Percentiles rank a stretch among this genome's conserved stretches.
Conservation (phyloP, 2,113 vertebrate genomes). For the Meleagris gallopavo region DNA sequence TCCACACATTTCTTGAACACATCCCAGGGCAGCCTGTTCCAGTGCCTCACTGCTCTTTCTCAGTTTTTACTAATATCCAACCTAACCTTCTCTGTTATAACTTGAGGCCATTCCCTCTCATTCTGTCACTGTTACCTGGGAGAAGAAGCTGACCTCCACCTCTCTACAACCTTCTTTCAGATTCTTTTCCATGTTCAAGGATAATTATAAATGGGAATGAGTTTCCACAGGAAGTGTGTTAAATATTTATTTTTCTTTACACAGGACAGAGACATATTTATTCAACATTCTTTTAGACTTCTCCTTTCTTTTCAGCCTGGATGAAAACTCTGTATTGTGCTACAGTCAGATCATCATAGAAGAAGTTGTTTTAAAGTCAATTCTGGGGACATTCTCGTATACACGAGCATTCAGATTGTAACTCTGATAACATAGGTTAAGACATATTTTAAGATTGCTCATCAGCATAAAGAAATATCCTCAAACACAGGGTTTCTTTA, state of each 20-base stretch:
- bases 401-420: background rate
- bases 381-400: background rate
- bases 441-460: background rate
- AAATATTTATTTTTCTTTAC: background rate
- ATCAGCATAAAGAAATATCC: background rate
- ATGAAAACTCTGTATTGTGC: background rate
- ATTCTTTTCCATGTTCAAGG: background rate
- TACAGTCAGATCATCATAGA: background rate
- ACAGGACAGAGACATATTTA: background rate
- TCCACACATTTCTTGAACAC: too few species aligned
- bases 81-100: too few species aligned
- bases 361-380: background rate
- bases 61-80: too few species aligned
- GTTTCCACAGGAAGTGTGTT: background rate
- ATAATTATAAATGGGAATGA: background rate
- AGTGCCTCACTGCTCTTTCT: too few species aligned
- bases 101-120: too few species aligned
- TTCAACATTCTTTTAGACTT: background rate
- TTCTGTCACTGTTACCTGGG: too few species aligned
- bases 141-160: too few species aligned
- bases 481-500: background rate
- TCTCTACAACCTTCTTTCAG: too few species aligned
- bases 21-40: too few species aligned
- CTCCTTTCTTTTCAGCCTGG: background rate
- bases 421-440: background rate